A percentile compares a stretch with the other conserved stretches of the same genome.
Conservation (phyloP, 2,113 vertebrate genomes). For the Spilogale gracilis region DNA sequence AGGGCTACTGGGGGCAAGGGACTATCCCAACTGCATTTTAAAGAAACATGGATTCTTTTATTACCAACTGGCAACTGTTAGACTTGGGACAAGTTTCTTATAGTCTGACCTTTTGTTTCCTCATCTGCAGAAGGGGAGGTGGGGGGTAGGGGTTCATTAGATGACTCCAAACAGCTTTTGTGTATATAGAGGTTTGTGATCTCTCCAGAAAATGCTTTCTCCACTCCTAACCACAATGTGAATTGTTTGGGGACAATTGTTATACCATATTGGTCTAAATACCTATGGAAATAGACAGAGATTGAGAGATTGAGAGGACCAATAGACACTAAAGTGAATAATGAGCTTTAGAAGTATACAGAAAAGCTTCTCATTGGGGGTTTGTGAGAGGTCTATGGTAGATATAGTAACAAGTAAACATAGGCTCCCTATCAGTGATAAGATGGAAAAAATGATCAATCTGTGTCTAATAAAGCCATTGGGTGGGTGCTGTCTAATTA, state of each 20-base stretch:
- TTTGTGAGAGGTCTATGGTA: no score
- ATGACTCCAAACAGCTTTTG: background rate
- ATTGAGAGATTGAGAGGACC: background rate
- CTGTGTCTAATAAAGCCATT: background rate
- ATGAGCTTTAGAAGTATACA: background rate
- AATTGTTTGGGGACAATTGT: background rate
- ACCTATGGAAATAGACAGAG: background rate
- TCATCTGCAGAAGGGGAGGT: background rate
- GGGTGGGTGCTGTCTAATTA: background rate
- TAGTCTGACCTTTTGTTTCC: background rate
- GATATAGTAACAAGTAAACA: background rate
- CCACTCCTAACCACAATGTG: background rate
- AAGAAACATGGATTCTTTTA: background rate
- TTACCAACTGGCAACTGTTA: background rate
- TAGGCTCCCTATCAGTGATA: background rate
- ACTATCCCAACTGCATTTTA: fast-evolving
- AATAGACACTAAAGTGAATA: background rate
- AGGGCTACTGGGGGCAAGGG: background rate
- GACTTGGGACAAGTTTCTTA: background rate
- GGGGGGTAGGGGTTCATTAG: background rate
- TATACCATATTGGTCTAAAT: background rate
- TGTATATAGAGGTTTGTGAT: background rate
- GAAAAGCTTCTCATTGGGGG: background rate
- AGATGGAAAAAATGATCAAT: background rate
- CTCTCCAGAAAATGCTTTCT: background rate